Evolutionary conservation across 2,888 invertebrate species (phyloP), one percentile per base, ranked within the genome.

Genomic region (Drosophila sordidula): DNA sequence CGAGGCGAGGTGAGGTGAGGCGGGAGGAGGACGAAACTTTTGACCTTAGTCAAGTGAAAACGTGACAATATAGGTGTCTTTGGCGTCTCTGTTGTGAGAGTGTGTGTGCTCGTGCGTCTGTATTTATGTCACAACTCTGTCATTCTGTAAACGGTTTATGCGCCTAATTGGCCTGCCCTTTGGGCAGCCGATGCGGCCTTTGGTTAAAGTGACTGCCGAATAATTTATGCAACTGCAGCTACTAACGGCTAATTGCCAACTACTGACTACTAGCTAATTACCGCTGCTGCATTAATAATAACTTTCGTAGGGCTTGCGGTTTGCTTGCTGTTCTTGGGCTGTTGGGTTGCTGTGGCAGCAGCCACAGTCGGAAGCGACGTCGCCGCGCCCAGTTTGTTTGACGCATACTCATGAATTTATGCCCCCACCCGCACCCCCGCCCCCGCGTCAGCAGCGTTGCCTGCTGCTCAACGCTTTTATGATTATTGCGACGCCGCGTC

Each of bases 401-500:
- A 69, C 74, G 77, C 64, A 79, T 66, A 64, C 81, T 72, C 69
- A 62, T 64, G 61, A 78, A 69, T 69, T 75, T 73, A 51, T 57
- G 41, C 36, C 25, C 2, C 26, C 4, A 38, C 29, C 18, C 36
- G 0, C 12, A 36, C 4, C 14, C 22, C 8, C 4, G 8, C 29
- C 34, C 12, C 38, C 3, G 3, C 39, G 14, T 26, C 8, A 9
- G 29, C 2, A 9, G 8, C 8, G 29, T 29, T 18, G 51, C 39
- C 54, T 39, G 32, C 52, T 46, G 68, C 57, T 68, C 62, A 57
- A 55, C 57, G 72, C 78, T 87, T 85, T 85, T 85, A 85, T 85
- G 85, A 74, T 82, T 85, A 85, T 87, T 87, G 80, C 87, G 84
- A 82, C 83, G 84, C 87, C 84, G 85, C 85, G 80, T 85, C 87